These are phyloP conservation scores for Mellivora capensis DNA, from an alignment of 2,113 vertebrate species.

Conservation along the genomic window DNA sequence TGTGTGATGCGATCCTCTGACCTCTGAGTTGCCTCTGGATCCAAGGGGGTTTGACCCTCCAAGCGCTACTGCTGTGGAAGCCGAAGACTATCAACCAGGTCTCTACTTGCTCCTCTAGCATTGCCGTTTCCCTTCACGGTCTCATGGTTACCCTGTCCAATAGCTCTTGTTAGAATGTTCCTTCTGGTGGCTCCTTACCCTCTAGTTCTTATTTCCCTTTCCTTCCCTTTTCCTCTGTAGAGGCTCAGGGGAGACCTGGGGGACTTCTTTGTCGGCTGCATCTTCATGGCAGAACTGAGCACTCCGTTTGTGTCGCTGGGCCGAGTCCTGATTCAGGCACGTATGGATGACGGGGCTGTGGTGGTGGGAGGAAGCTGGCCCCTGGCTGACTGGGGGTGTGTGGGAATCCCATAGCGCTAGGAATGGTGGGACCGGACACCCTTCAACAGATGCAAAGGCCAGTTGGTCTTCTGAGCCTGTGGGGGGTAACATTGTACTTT, in stretches of 20 bases:
- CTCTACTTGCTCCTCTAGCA: background rate
- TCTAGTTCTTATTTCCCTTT: background rate
- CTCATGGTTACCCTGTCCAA: background rate
- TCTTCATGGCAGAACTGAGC: constrained; percentile 96
- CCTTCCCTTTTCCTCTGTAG: constrained; percentile 79
- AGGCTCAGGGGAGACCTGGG: constrained; percentile 91
- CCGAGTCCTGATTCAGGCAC: constrained; percentile 96
- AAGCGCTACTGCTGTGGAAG: background rate
- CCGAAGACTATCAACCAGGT: background rate
- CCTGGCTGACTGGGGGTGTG: background rate
- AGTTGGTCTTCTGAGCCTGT: background rate
- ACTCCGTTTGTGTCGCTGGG: constrained; percentile 98
- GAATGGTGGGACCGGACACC: background rate
- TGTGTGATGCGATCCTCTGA: background rate
- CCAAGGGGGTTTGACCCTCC: background rate
- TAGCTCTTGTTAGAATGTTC: background rate
- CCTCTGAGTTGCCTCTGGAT: background rate
- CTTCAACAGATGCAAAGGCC: background rate
- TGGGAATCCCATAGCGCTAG: background rate
- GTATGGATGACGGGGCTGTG: background rate
- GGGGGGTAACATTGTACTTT: background rate
- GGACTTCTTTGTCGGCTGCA: constrained; percentile 97
- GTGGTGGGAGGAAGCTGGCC: background rate
- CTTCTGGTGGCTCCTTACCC: background rate
- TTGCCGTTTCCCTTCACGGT: background rate